Evolutionary conservation across 2,113 vertebrate genomes (phyloP), one percentile per base, ranked within the genome.

Genomic region (Alectura lathami): DNA sequence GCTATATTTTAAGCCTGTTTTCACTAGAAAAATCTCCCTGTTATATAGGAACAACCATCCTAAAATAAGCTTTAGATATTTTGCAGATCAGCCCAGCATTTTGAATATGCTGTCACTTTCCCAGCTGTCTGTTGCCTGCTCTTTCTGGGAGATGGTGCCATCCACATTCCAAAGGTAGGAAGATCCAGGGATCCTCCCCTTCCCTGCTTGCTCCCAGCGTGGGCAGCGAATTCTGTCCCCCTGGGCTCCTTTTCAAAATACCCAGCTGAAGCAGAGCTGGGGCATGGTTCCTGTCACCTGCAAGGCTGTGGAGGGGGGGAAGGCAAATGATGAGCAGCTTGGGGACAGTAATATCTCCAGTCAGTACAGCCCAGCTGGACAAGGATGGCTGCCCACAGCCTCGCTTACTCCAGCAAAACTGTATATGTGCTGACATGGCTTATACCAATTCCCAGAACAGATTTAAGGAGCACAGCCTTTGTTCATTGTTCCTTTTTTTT

Each of bases 1-100:
- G 53, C 69, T 92, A 40, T 84, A 79, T 51, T 84, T 89, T 67
- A 86, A 88, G 89, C 53, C 23, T 50, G 11, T 82, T 92, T 91
- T 69, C 69, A 40, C 74, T n/a, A 68, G 43, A 42, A 83, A 75
- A 89, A 17, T 15, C 32, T 73, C 60, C 47, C 36, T 84, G 13
- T 43, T 82, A 8, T 40, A 23, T 11, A 56, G 76, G 60, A 89
- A 32, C 16, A 69, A 68, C n/a, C 42, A 36, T 38, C 26, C 60
- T 59, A 50, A 94, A 93, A 68, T 43, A 85, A 74, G 32, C 26
- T 86, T 91, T 43, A 63, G 66, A 42, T 38, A 56, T 60, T 75
- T 82, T 68, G 42, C 30, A 16, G 50, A 48, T 18, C 53, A 79
- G 43, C 45, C n/a, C 26, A 66, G 29, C 13, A 62, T 12, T 17